Base-by-base conservation (phyloP, 2,888 invertebrate species). In the Chamaedrilus cognettii region DNA sequence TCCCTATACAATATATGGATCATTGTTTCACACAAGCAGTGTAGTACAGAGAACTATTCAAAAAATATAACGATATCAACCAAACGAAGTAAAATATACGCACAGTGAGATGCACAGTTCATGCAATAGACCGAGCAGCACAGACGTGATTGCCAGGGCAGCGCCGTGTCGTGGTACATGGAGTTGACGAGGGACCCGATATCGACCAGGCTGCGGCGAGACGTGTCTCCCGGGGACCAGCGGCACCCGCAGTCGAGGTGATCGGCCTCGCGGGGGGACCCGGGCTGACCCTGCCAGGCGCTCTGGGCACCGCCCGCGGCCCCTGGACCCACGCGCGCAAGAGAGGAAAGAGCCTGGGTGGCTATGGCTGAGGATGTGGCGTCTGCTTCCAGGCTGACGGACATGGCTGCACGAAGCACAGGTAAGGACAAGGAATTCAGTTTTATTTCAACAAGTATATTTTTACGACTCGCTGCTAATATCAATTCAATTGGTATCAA, bases 241-340 rank as follows among this genome's bases (percentile, higher is more conserved):
- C 64, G 35, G 23, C 68, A 68, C 1, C 68, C 68, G 42, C 68
- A 68, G 34, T 68, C 64, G 15, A 64, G 61, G 42, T 60, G 68
- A 23, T 51, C 52, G 11, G 64, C 68, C 31, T 68, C 64, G 1
- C 28, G n/a, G n/a, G 32, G n/a, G 30, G 59, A n/a, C 1, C 28
- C 26, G 32, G 51, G 3, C 34, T 11, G 7, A 2, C 15, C 19
- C n/a, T 33, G 15, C 32, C 15, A n/a, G 59, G 7, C 26, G 32
- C 34, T 31, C 26, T 33, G 34, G 42, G 42, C 7, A 42, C 19
- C 26, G 55, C 11, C 5, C 15, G 7, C 15, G 5, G 61, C 33
- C 32, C 34, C 34, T 31, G 34, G 34, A n/a, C n/a, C n/a, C n/a
- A n/a, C n/a, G n/a, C n/a, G n/a, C n/a, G n/a, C n/a, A n/a, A n/a